Evolutionary conservation across 2,888 invertebrate species (phyloP).

Genomic region (Lasioglossum figueresi): DNA sequence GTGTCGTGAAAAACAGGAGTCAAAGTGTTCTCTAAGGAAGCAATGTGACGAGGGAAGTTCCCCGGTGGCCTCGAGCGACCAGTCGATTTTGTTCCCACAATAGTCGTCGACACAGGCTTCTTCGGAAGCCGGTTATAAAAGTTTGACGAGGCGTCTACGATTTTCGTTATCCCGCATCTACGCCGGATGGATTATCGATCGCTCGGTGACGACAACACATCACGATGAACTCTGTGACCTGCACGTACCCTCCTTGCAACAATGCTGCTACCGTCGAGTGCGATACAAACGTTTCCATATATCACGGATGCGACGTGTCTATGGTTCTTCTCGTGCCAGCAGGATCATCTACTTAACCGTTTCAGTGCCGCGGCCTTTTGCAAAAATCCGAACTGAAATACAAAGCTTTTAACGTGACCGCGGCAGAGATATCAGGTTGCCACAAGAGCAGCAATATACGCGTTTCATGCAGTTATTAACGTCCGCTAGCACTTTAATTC

Average conservation of each 20-base stretch:
- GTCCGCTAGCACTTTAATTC: too few species aligned
- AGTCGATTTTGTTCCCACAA: slow-evolving; percentile 8
- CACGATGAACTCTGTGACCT: slow-evolving; percentile 37
- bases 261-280: slow-evolving; percentile 43
- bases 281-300: slow-evolving; percentile 53
- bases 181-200: slow-evolving; percentile 69
- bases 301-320: slow-evolving; percentile 42
- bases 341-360: background rate
- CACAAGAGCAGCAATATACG: too few species aligned
- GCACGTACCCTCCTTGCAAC: slow-evolving; percentile 45
- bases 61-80: background rate
- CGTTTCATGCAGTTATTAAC: too few species aligned
- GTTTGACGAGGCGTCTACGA: slow-evolving; percentile 63
- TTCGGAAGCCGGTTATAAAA: slow-evolving; percentile 55
- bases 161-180: slow-evolving; percentile 68
- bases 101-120: slow-evolving; percentile 6
- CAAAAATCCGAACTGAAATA: background rate
- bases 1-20: background rate
- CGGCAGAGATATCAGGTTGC: background rate
- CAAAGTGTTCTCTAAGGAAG: background rate
- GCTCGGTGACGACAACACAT: slow-evolving; percentile 44
- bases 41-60: background rate
- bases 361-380: background rate
- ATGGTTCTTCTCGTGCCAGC: slow-evolving; percentile 20
- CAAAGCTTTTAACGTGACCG: background rate